Percentiles rank a stretch among this genome's conserved stretches.
phyloP scores from a whole-genome alignment of 2,113 vertebrate genomes.

The Dendropsophus ebraccatus region DNA sequence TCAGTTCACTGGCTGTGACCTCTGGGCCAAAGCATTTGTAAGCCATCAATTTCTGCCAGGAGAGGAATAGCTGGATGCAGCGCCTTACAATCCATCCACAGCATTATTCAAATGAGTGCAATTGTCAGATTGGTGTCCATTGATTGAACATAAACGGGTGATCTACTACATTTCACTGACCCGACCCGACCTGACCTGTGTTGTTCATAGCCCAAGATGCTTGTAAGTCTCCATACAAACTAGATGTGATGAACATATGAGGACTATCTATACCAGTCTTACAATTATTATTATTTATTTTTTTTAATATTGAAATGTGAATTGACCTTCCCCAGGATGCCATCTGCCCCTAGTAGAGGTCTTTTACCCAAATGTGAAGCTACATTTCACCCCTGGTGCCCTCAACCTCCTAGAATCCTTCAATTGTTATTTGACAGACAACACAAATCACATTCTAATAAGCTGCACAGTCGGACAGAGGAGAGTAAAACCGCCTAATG shows the following conservation, averaged over 20 bases:
- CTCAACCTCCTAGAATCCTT: neutral
- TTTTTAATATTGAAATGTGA: neutral
- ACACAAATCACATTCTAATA: neutral
- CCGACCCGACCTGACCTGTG: slow-evolving; percentile 40
- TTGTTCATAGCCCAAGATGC: neutral
- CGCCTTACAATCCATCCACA: slow-evolving; percentile 8
- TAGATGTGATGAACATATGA: neutral
- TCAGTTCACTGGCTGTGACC: slow-evolving; percentile 43
- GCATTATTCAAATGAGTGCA: slow-evolving; percentile 48
- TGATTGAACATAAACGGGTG: slow-evolving; percentile 41
- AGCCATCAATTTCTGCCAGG: slow-evolving; percentile 48
- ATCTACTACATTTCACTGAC: slow-evolving; percentile 55
- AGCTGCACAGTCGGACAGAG: neutral
- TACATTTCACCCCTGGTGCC: neutral
- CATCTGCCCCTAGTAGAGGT: neutral
- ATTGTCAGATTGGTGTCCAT: slow-evolving; percentile 53
- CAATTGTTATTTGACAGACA: neutral
- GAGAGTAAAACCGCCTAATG: neutral
- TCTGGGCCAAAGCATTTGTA: slow-evolving; percentile 45
- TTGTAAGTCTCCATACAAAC: slow-evolving; percentile 5
- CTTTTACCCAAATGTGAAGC: neutral
- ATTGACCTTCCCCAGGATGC: neutral
- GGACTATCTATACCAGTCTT: too few relatives aligned
- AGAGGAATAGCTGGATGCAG: neutral
- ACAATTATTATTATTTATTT: too few relatives aligned